Percentiles rank a stretch among this genome's conserved stretches.
phyloP scores from a whole-genome alignment of 2,888 invertebrate genomes.

The Agapetus fuscipes region DNA sequence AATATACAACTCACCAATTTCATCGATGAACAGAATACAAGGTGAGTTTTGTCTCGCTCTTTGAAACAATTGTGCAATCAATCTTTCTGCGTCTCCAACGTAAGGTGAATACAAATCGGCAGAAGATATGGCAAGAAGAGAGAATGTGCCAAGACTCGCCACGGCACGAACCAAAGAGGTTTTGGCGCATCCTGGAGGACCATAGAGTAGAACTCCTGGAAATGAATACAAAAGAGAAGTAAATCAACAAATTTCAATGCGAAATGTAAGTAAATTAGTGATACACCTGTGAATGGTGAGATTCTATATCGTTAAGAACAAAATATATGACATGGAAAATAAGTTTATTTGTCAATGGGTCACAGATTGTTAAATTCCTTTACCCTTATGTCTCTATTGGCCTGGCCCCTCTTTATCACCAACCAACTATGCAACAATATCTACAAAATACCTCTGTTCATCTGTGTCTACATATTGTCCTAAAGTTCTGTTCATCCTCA shows the following conservation, averaged over 20 bases:
- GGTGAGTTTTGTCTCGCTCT: slow-evolving; percentile 50
- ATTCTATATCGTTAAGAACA: no score
- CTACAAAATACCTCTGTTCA: no score
- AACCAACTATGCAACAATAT: no score
- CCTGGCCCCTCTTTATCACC: no score
- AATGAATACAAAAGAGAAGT: slow-evolving; percentile 12
- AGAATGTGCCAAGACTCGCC: slow-evolving; percentile 41
- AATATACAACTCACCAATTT: slow-evolving; percentile 47
- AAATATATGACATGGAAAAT: no score
- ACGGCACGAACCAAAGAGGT: slow-evolving; percentile 50
- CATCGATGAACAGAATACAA: slow-evolving; percentile 53
- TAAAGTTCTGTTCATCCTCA: no score
- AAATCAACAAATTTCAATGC: not conserved
- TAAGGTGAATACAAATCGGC: slow-evolving; percentile 56
- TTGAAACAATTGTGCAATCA: slow-evolving; percentile 47
- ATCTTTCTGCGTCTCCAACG: slow-evolving; percentile 54
- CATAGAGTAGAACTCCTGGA: slow-evolving; percentile 48
- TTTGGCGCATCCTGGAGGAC: slow-evolving; percentile 59
- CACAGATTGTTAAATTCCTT: no score
- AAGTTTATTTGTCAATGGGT: no score
- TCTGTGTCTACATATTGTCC: no score
- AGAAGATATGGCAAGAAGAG: slow-evolving; percentile 47
- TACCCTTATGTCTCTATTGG: no score
- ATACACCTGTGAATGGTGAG: no score
- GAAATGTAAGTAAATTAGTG: no score